Conservation (phyloP, 2,797 vertebrate genomes). For the Poeciliopsis presidionis region DNA sequence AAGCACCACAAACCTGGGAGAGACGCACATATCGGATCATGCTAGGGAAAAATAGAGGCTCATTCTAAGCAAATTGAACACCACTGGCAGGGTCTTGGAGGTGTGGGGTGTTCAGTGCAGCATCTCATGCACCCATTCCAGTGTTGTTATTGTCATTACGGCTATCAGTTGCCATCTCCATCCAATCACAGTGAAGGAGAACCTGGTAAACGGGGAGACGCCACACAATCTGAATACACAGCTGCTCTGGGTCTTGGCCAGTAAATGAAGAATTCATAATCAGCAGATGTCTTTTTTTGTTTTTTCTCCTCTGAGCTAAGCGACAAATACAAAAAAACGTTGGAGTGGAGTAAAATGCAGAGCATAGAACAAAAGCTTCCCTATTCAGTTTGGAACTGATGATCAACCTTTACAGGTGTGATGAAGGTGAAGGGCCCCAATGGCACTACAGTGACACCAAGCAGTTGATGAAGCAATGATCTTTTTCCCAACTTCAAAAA, state of each 20-base stretch:
- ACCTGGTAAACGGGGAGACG: slow-evolving; percentile 47
- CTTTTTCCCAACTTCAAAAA: neutral
- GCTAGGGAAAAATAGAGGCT: slow-evolving; percentile 1
- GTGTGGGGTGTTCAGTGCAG: slow-evolving; percentile 20
- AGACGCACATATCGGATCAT: slow-evolving; percentile 17
- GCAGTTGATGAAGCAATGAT: neutral
- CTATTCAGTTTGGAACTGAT: neutral
- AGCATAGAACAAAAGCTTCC: neutral
- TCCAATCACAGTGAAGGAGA: slow-evolving; percentile 50
- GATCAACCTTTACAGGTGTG: neutral
- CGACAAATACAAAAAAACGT: slow-evolving; percentile 25
- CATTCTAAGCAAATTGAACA: slow-evolving; percentile 18
- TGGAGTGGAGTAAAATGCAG: neutral
- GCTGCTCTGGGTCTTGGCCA: slow-evolving; percentile 59
- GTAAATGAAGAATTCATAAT: slow-evolving; percentile 52
- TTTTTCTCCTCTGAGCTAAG: slow-evolving; percentile 18
- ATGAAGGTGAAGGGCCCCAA: neutral
- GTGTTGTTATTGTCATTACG: slow-evolving; percentile 50
- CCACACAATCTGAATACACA: slow-evolving; percentile 61
- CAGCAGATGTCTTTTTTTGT: slow-evolving; percentile 31
- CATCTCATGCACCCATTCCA: slow-evolving; percentile 35
- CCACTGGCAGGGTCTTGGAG: slow-evolving; percentile 10
- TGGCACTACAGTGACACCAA: neutral
- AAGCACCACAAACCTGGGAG: slow-evolving; percentile 19
- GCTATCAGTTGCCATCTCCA: slow-evolving; percentile 48